A percentile compares a stretch with the other conserved stretches of the same genome.
Evolutionary conservation across 2,888 invertebrate species (phyloP).

Genomic region (Rotaria macrura): DNA sequence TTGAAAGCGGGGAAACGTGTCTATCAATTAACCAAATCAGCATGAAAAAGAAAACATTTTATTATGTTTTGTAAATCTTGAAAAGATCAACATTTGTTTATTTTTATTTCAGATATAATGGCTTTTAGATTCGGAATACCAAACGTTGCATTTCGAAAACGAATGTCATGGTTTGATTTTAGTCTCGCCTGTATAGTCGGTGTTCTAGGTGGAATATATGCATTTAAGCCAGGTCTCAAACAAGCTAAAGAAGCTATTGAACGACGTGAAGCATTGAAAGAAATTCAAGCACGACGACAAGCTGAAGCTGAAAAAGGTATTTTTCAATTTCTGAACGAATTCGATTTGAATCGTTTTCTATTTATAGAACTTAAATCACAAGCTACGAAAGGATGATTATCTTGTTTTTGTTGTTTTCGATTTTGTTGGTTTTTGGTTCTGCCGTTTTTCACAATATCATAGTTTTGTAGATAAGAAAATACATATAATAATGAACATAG

Average conservation of each 20-base stretch:
- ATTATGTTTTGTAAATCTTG: not conserved
- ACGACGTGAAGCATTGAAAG: conserved; percentile 14
- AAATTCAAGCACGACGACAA: not conserved
- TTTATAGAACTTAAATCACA: not conserved
- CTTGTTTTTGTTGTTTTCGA: not conserved
- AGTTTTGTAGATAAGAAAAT: not conserved
- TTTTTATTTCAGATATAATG: not conserved
- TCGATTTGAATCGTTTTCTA: not conserved
- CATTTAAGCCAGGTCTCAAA: not conserved
- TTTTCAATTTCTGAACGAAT: not conserved
- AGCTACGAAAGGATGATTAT: not conserved
- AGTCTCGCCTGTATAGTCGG: not conserved
- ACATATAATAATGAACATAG: not conserved
- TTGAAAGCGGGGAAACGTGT: conserved; percentile 14
- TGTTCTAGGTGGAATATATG: not conserved
- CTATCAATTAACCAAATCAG: not conserved
- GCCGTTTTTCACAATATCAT: not conserved
- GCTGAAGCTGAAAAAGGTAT: not conserved
- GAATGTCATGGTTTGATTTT: conserved; percentile 3
- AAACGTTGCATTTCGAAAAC: not conserved
- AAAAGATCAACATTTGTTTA: not conserved
- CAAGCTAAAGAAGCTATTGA: not conserved
- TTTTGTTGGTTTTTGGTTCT: not conserved
- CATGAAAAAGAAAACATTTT: not conserved
- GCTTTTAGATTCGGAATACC: not conserved